phyloP scores from a whole-genome alignment of 1,140 invertebrate species.

The Cylas formicarius region DNA sequence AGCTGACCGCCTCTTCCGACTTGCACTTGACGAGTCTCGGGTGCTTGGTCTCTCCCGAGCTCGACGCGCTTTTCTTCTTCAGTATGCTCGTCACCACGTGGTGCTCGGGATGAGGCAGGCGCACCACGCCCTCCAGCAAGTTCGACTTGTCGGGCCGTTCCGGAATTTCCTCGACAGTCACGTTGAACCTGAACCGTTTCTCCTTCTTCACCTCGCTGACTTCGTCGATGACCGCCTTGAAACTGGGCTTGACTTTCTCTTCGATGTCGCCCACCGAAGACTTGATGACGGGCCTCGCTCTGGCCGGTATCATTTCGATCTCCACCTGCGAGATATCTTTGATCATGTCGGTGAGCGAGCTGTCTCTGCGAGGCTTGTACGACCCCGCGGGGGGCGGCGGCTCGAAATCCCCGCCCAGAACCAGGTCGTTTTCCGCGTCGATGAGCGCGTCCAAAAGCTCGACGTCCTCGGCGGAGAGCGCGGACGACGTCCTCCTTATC shows the following conservation, averaged over 20 bases:
- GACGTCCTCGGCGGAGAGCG: constrained; percentile 46
- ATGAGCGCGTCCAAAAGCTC: constrained; percentile 25
- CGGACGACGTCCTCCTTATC: constrained; percentile 45
- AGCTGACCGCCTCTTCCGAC: constrained; percentile 11
- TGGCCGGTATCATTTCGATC: constrained; percentile 38
- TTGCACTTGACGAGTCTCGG: constrained; percentile 40
- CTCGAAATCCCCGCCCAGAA: constrained; percentile 24
- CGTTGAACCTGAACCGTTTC: constrained; percentile 33
- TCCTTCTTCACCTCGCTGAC: constrained; percentile 31
- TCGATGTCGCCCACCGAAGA: constrained; percentile 44
- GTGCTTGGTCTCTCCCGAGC: constrained; percentile 47
- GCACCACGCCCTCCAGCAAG: constrained; percentile 14
- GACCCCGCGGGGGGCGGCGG: constrained; percentile 18
- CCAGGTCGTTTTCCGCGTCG: constrained; percentile 18
- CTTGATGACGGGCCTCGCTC: constrained; percentile 48
- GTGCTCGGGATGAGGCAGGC: constrained; percentile 22
- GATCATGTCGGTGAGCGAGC: constrained; percentile 29
- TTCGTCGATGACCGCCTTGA: constrained; percentile 49
- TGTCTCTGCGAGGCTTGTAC: constrained; percentile 21
- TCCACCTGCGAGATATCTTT: constrained; percentile 38
- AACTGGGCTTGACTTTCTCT: constrained; percentile 35
- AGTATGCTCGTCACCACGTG: constrained; percentile 27
- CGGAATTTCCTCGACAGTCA: constrained; percentile 28
- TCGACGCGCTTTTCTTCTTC: constrained; percentile 36
- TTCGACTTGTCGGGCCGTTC: constrained; percentile 10